Evolutionary conservation across 2,888 invertebrate genomes (phyloP).

Genomic region (Catocala nupta): DNA sequence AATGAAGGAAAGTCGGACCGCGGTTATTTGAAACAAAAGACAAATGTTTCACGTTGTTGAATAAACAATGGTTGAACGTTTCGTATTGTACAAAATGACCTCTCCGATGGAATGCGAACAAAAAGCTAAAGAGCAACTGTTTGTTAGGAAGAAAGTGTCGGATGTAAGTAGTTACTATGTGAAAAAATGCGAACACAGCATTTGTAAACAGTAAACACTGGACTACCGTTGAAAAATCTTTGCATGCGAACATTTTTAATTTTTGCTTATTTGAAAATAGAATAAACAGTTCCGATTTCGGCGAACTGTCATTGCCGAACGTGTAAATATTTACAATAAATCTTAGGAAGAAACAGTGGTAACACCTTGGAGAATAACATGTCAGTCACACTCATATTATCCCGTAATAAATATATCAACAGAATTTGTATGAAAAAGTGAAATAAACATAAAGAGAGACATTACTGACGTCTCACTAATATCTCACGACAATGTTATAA

Average conservation of each 20-base stretch:
- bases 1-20: conserved; percentile 67
- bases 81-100: conserved; percentile 52
- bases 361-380: background rate
- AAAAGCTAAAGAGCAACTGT: conserved; percentile 39
- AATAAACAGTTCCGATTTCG: background rate
- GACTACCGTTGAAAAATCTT: conserved; percentile 28
- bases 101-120: conserved; percentile 54
- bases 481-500: conserved; percentile 24
- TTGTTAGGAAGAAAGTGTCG: conserved; percentile 46
- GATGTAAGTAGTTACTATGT: conserved; percentile 35
- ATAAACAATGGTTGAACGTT: conserved; percentile 52
- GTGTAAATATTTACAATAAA: no score
- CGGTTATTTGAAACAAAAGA: conserved; percentile 71
- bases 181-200: conserved; percentile 37
- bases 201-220: conserved; percentile 28
- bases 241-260: conserved; percentile 17
- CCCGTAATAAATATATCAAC: background rate
- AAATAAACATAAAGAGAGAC: conserved; percentile 2
- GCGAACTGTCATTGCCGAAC: no score
- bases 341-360: no score
- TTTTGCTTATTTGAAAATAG: conserved; percentile 20
- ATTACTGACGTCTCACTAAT: conserved; percentile 18
- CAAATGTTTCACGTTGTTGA: conserved; percentile 51
- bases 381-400: background rate
- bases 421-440: conserved; percentile 4